Base-by-base conservation (phyloP, 2,888 invertebrate genomes). In the Sabatieria punctata region DNA sequence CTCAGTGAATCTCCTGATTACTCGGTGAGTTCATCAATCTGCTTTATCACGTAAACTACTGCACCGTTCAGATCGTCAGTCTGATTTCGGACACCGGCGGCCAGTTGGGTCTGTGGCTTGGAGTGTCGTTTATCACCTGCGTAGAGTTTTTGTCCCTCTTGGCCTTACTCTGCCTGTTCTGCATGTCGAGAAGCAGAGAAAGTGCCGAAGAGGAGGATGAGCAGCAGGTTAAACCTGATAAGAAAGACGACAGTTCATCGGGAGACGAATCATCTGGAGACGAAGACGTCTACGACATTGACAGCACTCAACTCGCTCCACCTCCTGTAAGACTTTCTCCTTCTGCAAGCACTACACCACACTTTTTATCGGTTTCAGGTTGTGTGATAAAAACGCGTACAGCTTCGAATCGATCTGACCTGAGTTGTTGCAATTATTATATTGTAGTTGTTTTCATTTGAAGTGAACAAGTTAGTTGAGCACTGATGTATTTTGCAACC, bases 71-170 rank as follows among this genome's bases (percentile, higher is more conserved):
- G 66, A 55, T 62, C 4, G 58, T 64, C 52, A 66, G 61, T 47
- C 57, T 68, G 49, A 61, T 66, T 25, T 66, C 65, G 24, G 68
- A 68, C 50, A 57, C 66, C 24, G 67, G 67, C 3, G 67, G 66
- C 15, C 65, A 66, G n/a, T n/a, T n/a, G n/a, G n/a, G n/a, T n/a
- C n/a, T n/a, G n/a, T n/a, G n/a, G n/a, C n/a, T n/a, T n/a, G 49
- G 56, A 66, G 18, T 66, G 67, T 2, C 54, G 66, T 58, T 61
- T 39, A 59, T 64, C 39, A 63, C 64, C 1, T 41, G 60, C 13
- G 60, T 63, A 13, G 64, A 64, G 46, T 51, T 63, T 21, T 47
- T 60, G 19, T 30, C 48, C n/a, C 40, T 48, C 13, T 8, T 27
- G n/a, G 19, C 44, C 38, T 33, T 48, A 6, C 24, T 48, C 15